These are phyloP conservation scores for Megaptera novaeangliae DNA, from an alignment of 2,113 vertebrate genomes.

Conservation along the genomic window DNA sequence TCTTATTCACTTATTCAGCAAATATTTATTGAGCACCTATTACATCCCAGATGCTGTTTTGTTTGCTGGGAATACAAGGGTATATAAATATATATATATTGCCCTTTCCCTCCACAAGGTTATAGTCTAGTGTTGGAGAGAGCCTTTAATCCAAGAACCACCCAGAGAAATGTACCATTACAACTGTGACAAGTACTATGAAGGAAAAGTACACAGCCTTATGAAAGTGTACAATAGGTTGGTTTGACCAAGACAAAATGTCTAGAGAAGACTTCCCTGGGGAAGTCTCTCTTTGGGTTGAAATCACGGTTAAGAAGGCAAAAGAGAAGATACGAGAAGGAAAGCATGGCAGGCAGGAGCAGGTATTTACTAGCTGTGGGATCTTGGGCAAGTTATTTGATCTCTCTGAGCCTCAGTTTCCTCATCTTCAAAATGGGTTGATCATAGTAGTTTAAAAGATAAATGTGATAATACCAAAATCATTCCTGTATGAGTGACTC, in stretches of 20 bases:
- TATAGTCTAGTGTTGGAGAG: not conserved
- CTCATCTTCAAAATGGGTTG: not conserved
- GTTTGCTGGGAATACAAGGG: not conserved
- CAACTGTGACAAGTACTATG: accelerated
- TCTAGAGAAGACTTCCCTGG: not conserved
- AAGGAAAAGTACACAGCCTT: too few species aligned
- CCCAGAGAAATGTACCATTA: not conserved
- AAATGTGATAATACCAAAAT: not conserved
- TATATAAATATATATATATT: accelerated
- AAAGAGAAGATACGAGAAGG: not conserved
- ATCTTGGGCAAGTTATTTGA: not conserved
- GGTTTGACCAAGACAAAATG: accelerated
- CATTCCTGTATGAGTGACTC: accelerated
- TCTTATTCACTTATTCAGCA: not conserved
- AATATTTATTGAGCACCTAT: not conserved
- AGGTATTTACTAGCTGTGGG: not conserved
- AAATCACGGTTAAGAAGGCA: not conserved
- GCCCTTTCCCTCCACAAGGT: not conserved
- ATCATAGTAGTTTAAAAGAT: not conserved
- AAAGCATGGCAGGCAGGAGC: too few species aligned
- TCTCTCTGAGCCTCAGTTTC: not conserved
- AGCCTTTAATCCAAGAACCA: not conserved
- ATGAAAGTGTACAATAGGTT: accelerated
- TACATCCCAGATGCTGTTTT: not conserved
- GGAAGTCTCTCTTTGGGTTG: not conserved